Base-by-base conservation (phyloP, 2,113 vertebrate genomes). In the Eubucco bourcierii region DNA sequence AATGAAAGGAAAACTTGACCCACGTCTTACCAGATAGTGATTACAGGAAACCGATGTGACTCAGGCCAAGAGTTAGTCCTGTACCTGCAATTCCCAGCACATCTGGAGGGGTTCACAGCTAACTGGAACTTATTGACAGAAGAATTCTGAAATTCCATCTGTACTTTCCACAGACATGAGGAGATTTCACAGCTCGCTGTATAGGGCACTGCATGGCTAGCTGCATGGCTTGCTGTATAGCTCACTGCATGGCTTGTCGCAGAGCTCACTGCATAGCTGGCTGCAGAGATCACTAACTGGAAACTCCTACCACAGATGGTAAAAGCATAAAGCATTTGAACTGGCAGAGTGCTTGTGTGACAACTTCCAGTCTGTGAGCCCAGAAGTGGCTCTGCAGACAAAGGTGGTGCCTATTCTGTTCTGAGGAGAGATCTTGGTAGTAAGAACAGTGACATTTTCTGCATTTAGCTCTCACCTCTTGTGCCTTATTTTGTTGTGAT, bases 21-120 rank as follows among this genome's bases (percentile, higher is more conserved):
- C 17, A 81, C 82, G 60, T 78, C 87, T 82, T 95, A 85, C 84
- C 77, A 82, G 81, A 41, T 55, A 87, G 72, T 90, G 92, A 87
- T 93, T 90, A 85, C 55, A 28, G 80, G 86, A 93, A 93, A 89
- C 56, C 82, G 80, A 94, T 94, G 92, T 95, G 81, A 91, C 81
- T 77, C 46, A 85, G 84, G 56, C 33, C 89, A 77, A 80, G 88
- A 84, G 39, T 68, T 46, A 85, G 63, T 72, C 29, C 68, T 66
- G 66, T 14, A 82, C 52, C 67, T 92, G 52, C 64, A 64, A 76
- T 92, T 94, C 46, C 34, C 37, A 87, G n/a, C 55, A 66, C 68
- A 68, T 60, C 33, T 41, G 34, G 44, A 81, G 66, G 24, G 9
- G 58, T 93, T 80, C 63, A 79, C 75, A 95, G 80, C 50, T 84